These are phyloP conservation scores for Crossaster papposus DNA, from an alignment of 53 echinoderm and acorn worm species.

Conservation along the genomic window DNA sequence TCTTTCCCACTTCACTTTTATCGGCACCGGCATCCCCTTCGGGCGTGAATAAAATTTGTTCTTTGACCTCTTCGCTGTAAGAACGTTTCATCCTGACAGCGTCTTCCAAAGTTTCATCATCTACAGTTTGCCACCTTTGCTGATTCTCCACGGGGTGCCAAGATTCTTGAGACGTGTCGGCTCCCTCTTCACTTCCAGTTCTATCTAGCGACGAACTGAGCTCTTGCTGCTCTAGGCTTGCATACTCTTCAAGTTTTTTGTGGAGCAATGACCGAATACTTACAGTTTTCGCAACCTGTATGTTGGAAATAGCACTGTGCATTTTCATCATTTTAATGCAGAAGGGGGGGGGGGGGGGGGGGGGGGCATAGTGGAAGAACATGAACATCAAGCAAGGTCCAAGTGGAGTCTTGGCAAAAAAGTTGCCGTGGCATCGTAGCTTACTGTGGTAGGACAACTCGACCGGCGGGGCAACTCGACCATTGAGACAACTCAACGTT, in stretches of 20 bases:
- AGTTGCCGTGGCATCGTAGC: background rate
- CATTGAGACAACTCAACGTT: too few relatives aligned
- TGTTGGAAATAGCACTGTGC: background rate
- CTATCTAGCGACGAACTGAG: background rate
- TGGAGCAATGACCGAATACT: slow-evolving; percentile 59
- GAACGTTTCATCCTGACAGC: slow-evolving; percentile 26
- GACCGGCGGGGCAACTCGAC: too few relatives aligned
- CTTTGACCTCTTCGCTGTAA: background rate
- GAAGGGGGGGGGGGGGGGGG: too few relatives aligned
- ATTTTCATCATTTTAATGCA: background rate
- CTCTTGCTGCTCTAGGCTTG: background rate
- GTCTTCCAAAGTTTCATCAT: background rate
- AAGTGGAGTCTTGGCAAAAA: slow-evolving; percentile 22
- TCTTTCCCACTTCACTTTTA: background rate
- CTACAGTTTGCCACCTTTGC: background rate
- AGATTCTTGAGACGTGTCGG: background rate
- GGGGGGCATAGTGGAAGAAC: slow-evolving; percentile 23
- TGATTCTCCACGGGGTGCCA: background rate
- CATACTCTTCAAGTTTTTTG: slow-evolving; percentile 60
- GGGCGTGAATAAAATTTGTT: background rate
- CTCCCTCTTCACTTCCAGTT: background rate
- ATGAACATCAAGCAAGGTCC: slow-evolving; percentile 9
- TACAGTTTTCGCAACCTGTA: slow-evolving; percentile 65
- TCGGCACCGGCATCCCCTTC: background rate
- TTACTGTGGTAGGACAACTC: background rate